phyloP scores from a whole-genome alignment of 2,797 vertebrate genomes.

The Sciurus vulgaris region DNA sequence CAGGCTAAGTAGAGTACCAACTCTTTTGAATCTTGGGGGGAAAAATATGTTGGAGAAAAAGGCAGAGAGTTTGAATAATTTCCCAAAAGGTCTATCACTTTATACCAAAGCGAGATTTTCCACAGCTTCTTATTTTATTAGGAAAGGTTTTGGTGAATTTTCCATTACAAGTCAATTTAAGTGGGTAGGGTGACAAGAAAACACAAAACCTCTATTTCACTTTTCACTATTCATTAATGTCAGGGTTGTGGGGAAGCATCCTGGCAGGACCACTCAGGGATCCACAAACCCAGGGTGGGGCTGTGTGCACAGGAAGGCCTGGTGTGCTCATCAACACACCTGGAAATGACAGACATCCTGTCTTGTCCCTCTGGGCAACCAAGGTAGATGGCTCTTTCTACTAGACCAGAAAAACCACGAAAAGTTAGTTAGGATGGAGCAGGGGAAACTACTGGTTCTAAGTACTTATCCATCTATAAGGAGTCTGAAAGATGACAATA shows the following conservation, averaged over 20 bases:
- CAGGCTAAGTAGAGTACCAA: not conserved
- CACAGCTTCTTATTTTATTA: not conserved
- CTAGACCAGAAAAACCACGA: not conserved
- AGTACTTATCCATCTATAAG: slow-evolving; percentile 9
- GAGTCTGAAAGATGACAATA: not conserved
- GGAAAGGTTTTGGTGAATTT: not conserved
- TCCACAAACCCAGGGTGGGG: slow-evolving; percentile 34
- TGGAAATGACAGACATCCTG: not conserved
- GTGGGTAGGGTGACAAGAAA: not conserved
- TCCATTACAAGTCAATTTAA: not conserved
- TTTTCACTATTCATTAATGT: not conserved
- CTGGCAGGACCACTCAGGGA: not conserved
- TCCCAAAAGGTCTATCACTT: not conserved
- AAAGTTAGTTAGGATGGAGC: not conserved
- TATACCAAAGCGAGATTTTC: not conserved
- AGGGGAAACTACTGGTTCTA: not conserved
- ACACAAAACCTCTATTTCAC: not conserved
- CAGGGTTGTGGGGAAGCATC: not conserved
- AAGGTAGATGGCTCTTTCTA: slow-evolving; percentile 36
- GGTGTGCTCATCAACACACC: slow-evolving; percentile 3
- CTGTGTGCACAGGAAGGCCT: not conserved
- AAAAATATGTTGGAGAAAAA: not conserved
- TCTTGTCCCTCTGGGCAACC: not conserved
- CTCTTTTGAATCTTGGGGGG: not conserved
- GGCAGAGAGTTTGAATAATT: not conserved